Base-by-base conservation (phyloP, 2,113 vertebrate species). In the Phoxinus phoxinus region DNA sequence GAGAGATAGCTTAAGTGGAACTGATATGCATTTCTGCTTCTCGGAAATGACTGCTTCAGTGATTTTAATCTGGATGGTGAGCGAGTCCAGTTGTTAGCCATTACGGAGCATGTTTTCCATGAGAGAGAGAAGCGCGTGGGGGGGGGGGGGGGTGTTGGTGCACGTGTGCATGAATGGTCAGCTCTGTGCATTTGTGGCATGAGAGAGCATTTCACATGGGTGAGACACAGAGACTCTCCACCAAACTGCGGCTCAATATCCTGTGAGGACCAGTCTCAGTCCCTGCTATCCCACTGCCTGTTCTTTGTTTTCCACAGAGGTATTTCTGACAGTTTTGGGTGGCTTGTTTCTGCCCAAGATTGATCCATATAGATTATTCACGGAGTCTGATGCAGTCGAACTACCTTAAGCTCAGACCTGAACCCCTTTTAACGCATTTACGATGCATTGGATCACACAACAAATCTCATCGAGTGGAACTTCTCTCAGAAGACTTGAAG, bases 61-160 rank as follows among this genome's bases (percentile, higher is more conserved):
- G 90, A 82, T 90, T 93, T 94, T 92, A 92, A 94, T 94, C 90
- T 90, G 89, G 87, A 86, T 85, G 81, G 81, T 90, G 91, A 90
- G 92, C 90, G 83, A 92, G 90, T 91, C 86, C 61, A 65, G 76
- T 80, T n/a, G 71, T 46, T 41, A 73, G 83, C 89, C 21, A n/a
- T 87, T 84, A 81, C 27, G n/a, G 67, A 75, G 53, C 4, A 69
- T 78, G 44, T 81, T 83, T 79, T 87, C 56, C 46, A 23, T 27
- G 63, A 77, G 74, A 81, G 4, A 58, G 82, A 81, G 32, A 81
- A 71, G 13, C 13, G 13, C 25, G 17, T 53, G 6, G 19, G 53
- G 13, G 35, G n/a, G 13, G 86, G n/a, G 77, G 85, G 88, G 87
- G 61, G 53, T 87, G 85, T 87, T 86, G 87, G 67, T 35, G 59